These are phyloP conservation scores for Brienomyrus longianalis DNA, from an alignment of 2,113 vertebrate species.

Conservation along the genomic window DNA sequence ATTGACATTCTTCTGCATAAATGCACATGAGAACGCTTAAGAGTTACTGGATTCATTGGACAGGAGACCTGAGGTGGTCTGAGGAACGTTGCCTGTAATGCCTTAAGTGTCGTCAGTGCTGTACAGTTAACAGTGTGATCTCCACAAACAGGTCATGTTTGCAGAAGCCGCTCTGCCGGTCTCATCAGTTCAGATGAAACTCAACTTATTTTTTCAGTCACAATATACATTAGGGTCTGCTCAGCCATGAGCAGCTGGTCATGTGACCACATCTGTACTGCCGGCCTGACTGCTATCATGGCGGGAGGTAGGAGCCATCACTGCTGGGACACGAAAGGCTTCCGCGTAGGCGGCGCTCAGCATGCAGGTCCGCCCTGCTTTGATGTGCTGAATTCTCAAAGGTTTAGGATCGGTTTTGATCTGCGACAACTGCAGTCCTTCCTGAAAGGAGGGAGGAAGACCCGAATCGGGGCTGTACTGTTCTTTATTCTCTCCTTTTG, in stretches of 20 bases:
- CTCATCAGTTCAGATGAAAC: neutral
- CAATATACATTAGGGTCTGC: neutral
- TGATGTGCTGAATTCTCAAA: conserved; percentile 3
- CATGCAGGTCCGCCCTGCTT: conserved; percentile 8
- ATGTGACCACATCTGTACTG: neutral
- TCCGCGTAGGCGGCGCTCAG: neutral
- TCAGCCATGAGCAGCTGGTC: neutral
- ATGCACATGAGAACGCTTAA: neutral
- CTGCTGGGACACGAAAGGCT: neutral
- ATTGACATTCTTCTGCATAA: neutral
- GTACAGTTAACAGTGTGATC: neutral
- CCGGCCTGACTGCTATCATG: neutral
- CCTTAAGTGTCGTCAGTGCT: neutral
- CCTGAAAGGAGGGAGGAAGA: neutral
- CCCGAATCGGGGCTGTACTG: neutral
- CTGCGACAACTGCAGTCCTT: neutral
- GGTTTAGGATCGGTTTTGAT: neutral
- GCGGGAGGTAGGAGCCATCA: neutral
- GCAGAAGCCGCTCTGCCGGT: neutral
- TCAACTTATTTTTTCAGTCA: neutral
- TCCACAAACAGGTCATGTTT: neutral
- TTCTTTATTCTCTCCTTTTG: neutral
- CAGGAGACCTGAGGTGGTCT: neutral
- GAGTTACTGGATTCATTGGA: neutral
- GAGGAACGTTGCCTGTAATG: neutral